A percentile compares a stretch with the other conserved stretches of the same genome.
Conservation (phyloP, 2,888 invertebrate species). For the Scaptomyza polygonia region DNA sequence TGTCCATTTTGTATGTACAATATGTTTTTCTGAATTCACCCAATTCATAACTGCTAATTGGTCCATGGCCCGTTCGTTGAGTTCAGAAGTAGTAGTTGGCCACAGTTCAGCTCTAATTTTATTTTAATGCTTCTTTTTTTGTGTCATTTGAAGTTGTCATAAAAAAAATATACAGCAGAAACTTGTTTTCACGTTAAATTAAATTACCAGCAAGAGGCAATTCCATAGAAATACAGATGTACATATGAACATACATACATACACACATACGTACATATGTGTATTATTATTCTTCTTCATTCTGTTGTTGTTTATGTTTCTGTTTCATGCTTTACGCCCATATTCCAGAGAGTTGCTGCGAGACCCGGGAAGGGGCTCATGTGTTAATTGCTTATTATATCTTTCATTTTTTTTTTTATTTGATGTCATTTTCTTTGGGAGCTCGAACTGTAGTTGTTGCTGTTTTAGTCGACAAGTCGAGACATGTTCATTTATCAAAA, state of each 20-base stretch:
- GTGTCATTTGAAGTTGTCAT: slow-evolving; percentile 59
- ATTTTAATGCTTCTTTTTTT: slow-evolving; percentile 38
- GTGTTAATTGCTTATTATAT: slow-evolving; percentile 79
- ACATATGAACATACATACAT: neutral
- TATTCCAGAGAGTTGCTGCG: slow-evolving; percentile 35
- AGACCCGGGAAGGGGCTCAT: slow-evolving; percentile 45
- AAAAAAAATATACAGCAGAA: slow-evolving; percentile 28
- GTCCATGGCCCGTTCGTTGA: slow-evolving; percentile 45
- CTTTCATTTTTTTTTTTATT: slow-evolving; percentile 58
- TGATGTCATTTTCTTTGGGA: slow-evolving; percentile 65
- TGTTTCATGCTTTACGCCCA: slow-evolving; percentile 68
- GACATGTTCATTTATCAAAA: slow-evolving; percentile 78
- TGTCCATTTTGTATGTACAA: neutral
- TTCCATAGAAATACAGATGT: slow-evolving; percentile 64
- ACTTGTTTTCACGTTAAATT: slow-evolving; percentile 75
- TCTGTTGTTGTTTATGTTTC: neutral
- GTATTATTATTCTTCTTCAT: slow-evolving; percentile 27
- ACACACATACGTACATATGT: slow-evolving; percentile 10
- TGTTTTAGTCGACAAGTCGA: slow-evolving; percentile 24
- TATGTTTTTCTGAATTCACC: slow-evolving; percentile 28
- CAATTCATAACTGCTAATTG: slow-evolving; percentile 61
- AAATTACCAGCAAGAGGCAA: slow-evolving; percentile 72
- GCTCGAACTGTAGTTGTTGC: slow-evolving; percentile 24
- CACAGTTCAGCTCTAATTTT: slow-evolving; percentile 43
- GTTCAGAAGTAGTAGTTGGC: slow-evolving; percentile 44